Conservation (phyloP, 2,113 vertebrate genomes). For the Dolichallabes microphthalmus region DNA sequence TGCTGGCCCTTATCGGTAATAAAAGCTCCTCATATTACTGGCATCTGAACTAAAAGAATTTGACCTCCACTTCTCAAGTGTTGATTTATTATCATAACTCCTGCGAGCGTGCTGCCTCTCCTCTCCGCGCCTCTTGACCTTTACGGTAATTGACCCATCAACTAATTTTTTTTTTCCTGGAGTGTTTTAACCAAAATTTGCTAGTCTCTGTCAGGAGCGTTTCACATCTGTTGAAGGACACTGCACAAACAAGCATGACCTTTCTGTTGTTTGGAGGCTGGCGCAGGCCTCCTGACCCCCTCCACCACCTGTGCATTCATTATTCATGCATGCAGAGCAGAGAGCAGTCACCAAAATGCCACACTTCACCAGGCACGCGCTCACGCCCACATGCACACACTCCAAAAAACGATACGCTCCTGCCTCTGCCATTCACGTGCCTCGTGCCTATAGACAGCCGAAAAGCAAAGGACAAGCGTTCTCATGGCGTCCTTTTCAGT, state of each 20-base stretch:
- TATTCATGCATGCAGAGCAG: slow-evolving; percentile 75
- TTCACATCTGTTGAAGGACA: slow-evolving; percentile 80
- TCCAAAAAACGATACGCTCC: slow-evolving; percentile 23
- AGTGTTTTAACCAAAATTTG: slow-evolving; percentile 70
- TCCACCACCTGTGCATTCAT: slow-evolving; percentile 76
- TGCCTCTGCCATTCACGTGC: slow-evolving; percentile 41
- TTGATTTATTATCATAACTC: slow-evolving; percentile 65
- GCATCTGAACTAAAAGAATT: slow-evolving; percentile 61
- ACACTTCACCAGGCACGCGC: slow-evolving; percentile 71
- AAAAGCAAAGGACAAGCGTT: slow-evolving; percentile 29
- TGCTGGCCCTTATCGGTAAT: slow-evolving; percentile 53
- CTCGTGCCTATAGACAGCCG: slow-evolving; percentile 34
- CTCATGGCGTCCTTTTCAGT: slow-evolving; percentile 32
- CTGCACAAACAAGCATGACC: slow-evolving; percentile 78
- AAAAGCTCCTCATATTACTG: slow-evolving; percentile 59
- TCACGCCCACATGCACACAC: slow-evolving; percentile 39
- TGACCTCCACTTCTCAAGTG: slow-evolving; percentile 62
- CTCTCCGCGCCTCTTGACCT: slow-evolving; percentile 67
- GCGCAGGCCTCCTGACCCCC: slow-evolving; percentile 64
- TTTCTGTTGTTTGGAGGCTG: slow-evolving; percentile 69
- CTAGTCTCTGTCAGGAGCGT: slow-evolving; percentile 75
- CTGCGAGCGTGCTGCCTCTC: slow-evolving; percentile 40
- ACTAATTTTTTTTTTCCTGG: slow-evolving; percentile 70
- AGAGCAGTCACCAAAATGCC: slow-evolving; percentile 76
- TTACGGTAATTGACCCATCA: slow-evolving; percentile 82